A percentile compares a stretch with the other conserved stretches of the same genome.
Evolutionary conservation across 2,797 vertebrate species (phyloP).

Genomic region (Erpetoichthys calabaricus): DNA sequence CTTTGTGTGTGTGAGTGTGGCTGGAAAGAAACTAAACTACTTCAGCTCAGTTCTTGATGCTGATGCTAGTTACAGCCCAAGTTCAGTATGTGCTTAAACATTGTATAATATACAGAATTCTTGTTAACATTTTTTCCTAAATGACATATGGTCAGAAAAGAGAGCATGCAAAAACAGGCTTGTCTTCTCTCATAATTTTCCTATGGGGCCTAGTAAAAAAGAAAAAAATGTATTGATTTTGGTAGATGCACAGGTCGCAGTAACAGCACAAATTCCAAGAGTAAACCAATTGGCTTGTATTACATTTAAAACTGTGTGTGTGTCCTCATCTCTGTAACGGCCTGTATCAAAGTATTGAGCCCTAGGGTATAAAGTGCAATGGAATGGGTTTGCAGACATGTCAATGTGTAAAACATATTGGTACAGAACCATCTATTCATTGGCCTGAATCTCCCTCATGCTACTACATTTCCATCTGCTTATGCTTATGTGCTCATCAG

Average conservation of each 20-base stretch:
- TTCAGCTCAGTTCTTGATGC: no score
- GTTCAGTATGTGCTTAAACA: no score
- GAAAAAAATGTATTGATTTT: not conserved
- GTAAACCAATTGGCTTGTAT: not conserved
- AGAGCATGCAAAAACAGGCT: not conserved
- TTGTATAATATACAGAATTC: no score
- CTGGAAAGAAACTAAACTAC: no score
- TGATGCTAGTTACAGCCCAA: no score
- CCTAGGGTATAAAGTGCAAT: not conserved
- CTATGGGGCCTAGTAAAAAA: not conserved
- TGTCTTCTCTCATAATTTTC: not conserved
- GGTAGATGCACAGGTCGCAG: not conserved
- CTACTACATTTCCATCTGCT: not conserved
- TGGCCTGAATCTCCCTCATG: not conserved
- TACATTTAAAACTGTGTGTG: not conserved
- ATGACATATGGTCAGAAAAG: no score
- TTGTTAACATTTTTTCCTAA: no score
- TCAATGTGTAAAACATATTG: not conserved
- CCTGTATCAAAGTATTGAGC: not conserved
- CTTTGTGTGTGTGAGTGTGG: no score
- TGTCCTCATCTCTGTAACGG: not conserved
- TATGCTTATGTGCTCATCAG: not conserved
- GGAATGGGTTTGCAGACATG: not conserved
- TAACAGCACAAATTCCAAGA: not conserved
- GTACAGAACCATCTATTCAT: not conserved